phyloP scores from a whole-genome alignment of 2,797 vertebrate species.

The Darevskia nairensis region DNA sequence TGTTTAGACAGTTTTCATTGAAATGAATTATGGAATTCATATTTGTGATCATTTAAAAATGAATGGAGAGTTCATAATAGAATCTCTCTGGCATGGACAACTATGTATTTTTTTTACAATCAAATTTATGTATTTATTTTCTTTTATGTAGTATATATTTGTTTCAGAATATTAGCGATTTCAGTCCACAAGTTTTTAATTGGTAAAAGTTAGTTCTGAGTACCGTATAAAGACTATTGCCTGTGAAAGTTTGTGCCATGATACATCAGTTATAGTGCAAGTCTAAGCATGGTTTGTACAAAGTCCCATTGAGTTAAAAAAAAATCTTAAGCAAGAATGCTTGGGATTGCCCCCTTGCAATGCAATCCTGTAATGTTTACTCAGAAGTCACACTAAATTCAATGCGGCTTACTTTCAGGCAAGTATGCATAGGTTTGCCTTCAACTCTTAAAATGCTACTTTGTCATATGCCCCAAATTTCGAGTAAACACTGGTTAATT shows the following conservation, averaged over 20 bases:
- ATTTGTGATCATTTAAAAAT: constrained; percentile 7
- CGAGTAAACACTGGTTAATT: background rate
- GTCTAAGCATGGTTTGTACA: background rate
- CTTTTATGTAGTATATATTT: background rate
- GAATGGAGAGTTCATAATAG: constrained; percentile 28
- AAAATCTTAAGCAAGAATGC: background rate
- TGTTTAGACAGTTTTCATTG: constrained; percentile 9
- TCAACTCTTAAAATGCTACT: background rate
- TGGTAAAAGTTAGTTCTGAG: too few relatives aligned
- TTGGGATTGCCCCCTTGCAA: background rate
- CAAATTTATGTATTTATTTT: too few relatives aligned
- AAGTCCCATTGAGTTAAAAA: background rate
- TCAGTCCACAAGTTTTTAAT: background rate
- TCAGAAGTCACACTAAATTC: background rate
- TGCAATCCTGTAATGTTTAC: background rate
- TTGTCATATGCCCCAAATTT: background rate
- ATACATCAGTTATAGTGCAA: background rate
- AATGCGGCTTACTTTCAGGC: background rate
- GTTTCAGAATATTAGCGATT: background rate
- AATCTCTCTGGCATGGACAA: constrained; percentile 3
- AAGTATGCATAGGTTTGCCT: background rate
- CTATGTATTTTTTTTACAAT: background rate
- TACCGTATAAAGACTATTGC: background rate
- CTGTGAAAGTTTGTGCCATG: background rate
- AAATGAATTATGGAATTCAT: constrained; percentile 44